phyloP scores from a whole-genome alignment of 2,797 vertebrate genomes.

The Mormyrops attenuatus region DNA sequence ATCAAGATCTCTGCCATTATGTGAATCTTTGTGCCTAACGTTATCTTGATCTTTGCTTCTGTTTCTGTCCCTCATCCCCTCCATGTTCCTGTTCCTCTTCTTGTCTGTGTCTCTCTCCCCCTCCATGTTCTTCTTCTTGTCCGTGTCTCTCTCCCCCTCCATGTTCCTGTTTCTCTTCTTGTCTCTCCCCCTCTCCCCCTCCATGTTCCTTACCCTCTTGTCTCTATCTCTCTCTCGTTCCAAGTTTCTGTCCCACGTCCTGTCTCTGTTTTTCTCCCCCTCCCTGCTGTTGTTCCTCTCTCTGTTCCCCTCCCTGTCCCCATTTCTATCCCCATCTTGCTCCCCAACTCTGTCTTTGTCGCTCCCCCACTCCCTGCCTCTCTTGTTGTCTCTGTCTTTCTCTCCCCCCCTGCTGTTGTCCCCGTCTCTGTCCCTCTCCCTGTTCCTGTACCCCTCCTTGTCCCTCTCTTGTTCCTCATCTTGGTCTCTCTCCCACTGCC shows the following conservation, averaged over 20 bases:
- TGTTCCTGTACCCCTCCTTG: constrained; percentile 21
- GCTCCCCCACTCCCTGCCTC: constrained; percentile 31
- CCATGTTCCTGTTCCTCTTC: constrained; percentile 23
- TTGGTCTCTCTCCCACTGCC: constrained; percentile 31
- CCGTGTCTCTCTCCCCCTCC: constrained; percentile 18
- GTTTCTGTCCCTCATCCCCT: constrained; percentile 1
- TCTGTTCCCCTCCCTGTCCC: not conserved
- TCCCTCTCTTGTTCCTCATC: constrained; percentile 34
- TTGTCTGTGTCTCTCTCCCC: constrained; percentile 33
- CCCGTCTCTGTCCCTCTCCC: not conserved
- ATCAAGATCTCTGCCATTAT: constrained; percentile 46
- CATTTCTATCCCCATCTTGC: not conserved
- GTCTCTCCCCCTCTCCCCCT: not conserved
- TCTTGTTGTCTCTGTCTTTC: constrained; percentile 38
- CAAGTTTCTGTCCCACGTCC: constrained; percentile 20
- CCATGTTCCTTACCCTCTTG: not conserved
- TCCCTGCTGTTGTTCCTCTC: not conserved
- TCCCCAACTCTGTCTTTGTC: not conserved
- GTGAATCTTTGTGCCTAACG: constrained; percentile 33
- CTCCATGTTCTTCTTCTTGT: constrained; percentile 20
- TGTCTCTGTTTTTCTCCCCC: not conserved
- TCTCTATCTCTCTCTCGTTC: too few species aligned
- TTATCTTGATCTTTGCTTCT: not conserved
- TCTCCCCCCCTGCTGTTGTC: not conserved
- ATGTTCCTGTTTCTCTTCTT: constrained; percentile 23